phyloP scores from a whole-genome alignment of 2,888 invertebrate genomes.

The Trissoscelio sp. region DNA sequence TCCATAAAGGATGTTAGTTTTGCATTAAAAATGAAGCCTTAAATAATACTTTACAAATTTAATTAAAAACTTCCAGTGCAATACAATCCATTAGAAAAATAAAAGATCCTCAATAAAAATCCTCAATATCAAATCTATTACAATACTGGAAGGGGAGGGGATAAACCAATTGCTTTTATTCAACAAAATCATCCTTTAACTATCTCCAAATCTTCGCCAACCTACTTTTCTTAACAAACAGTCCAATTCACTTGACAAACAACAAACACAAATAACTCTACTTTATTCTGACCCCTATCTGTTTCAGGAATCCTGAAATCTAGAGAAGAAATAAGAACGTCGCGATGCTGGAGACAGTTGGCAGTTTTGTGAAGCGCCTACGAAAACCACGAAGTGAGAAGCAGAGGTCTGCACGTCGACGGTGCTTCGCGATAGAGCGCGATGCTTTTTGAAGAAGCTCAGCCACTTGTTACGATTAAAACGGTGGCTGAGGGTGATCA shows the following conservation, averaged over 20 bases:
- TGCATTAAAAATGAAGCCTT: too few species aligned
- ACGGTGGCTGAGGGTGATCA: neutral
- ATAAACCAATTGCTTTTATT: too few species aligned
- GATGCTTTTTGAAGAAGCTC: slow-evolving; percentile 24
- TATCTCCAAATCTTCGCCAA: neutral
- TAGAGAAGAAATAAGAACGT: neutral
- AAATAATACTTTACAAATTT: too few species aligned
- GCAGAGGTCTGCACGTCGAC: neutral
- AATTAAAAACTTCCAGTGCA: too few species aligned
- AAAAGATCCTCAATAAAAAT: too few species aligned
- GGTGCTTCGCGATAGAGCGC: slow-evolving; percentile 5
- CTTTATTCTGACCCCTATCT: neutral
- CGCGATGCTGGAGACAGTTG: slow-evolving; percentile 9
- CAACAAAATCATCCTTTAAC: neutral
- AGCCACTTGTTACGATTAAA: slow-evolving; percentile 12
- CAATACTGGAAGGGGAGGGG: too few species aligned
- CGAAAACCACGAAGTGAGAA: neutral
- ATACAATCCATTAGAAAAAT: too few species aligned
- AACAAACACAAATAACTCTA: neutral
- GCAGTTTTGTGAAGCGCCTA: neutral
- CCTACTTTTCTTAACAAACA: too few species aligned
- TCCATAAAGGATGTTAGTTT: too few species aligned
- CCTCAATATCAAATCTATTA: too few species aligned
- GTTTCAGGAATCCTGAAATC: slow-evolving; percentile 8
- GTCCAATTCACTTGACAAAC: too few species aligned